Conservation (phyloP, 1,140 invertebrate genomes). For the Lepidurus couesii region DNA sequence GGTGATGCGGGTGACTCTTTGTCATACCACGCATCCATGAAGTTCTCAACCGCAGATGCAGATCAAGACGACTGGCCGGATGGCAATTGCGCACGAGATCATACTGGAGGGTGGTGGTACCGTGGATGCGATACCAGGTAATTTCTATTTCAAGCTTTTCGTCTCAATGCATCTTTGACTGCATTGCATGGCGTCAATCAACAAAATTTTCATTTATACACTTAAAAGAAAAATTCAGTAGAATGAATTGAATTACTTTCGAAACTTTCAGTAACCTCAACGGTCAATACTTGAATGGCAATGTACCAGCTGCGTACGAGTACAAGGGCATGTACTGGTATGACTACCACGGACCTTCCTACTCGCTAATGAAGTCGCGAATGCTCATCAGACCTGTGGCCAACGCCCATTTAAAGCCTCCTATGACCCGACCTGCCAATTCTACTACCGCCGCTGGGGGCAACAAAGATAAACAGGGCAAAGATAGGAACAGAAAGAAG, state of each 20-base stretch:
- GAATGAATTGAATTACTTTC: not conserved
- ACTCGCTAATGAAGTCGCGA: slow-evolving; percentile 50
- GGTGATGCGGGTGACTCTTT: slow-evolving; percentile 63
- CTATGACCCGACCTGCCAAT: slow-evolving; percentile 23
- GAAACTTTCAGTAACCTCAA: slow-evolving; percentile 50
- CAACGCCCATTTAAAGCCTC: slow-evolving; percentile 36
- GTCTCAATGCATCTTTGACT: not conserved
- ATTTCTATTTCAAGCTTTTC: slow-evolving; percentile 24
- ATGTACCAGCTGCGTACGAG: slow-evolving; percentile 48
- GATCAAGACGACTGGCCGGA: slow-evolving; percentile 66
- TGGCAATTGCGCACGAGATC: slow-evolving; percentile 61
- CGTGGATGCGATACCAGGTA: slow-evolving; percentile 51
- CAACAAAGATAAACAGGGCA: slow-evolving; percentile 27
- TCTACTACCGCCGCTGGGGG: not conserved
- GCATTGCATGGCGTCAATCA: not conserved
- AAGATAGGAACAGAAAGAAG: slow-evolving; percentile 30
- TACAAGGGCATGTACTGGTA: slow-evolving; percentile 58
- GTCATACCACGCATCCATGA: slow-evolving; percentile 61
- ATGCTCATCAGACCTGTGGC: slow-evolving; percentile 54
- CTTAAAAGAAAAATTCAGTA: not conserved
- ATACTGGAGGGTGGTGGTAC: slow-evolving; percentile 61
- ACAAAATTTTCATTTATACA: not conserved
- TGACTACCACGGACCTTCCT: slow-evolving; percentile 52
- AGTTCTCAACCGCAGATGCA: slow-evolving; percentile 63
- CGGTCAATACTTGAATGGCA: slow-evolving; percentile 53